A percentile compares a stretch with the other conserved stretches of the same genome.
Conservation (phyloP, 2,888 invertebrate species). For the Limenitis camilla region DNA sequence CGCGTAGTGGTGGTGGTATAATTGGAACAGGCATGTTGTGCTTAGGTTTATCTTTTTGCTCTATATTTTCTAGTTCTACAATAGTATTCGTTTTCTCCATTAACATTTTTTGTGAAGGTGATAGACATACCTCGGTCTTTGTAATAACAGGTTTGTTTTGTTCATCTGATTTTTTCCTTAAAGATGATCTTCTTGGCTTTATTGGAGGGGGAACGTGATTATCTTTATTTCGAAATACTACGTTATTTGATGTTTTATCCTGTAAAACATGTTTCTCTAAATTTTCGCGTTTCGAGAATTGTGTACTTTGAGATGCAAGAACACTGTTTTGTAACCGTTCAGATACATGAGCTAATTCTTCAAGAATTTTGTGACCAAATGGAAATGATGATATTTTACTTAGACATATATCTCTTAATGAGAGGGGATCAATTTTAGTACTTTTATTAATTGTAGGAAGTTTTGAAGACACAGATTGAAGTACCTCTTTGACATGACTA, state of each 20-base stretch:
- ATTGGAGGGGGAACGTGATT: slow-evolving; percentile 55
- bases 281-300: neutral
- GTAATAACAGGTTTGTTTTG: slow-evolving; percentile 72
- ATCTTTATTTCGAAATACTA: slow-evolving; percentile 22
- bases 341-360: slow-evolving; percentile 79
- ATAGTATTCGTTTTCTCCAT: slow-evolving; percentile 71
- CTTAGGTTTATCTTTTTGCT: slow-evolving; percentile 35
- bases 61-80: slow-evolving; percentile 70
- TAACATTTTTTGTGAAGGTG: slow-evolving; percentile 80
- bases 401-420: slow-evolving; percentile 78
- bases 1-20: neutral
- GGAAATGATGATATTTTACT: slow-evolving; percentile 78
- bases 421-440: slow-evolving; percentile 51
- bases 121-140: slow-evolving; percentile 76
- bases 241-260: slow-evolving; percentile 24
- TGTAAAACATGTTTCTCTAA: neutral
- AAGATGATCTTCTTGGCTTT: slow-evolving; percentile 60
- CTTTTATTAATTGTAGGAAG: neutral
- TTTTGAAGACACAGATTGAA: slow-evolving; percentile 46
- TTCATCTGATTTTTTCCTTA: slow-evolving; percentile 54
- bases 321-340: slow-evolving; percentile 60
- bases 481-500: slow-evolving; percentile 62
- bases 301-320: slow-evolving; percentile 6
- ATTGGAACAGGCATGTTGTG: neutral
- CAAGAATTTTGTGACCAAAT: slow-evolving; percentile 79